Base-by-base conservation (phyloP, 1,140 invertebrate genomes). In the Campoletis sonorensis region DNA sequence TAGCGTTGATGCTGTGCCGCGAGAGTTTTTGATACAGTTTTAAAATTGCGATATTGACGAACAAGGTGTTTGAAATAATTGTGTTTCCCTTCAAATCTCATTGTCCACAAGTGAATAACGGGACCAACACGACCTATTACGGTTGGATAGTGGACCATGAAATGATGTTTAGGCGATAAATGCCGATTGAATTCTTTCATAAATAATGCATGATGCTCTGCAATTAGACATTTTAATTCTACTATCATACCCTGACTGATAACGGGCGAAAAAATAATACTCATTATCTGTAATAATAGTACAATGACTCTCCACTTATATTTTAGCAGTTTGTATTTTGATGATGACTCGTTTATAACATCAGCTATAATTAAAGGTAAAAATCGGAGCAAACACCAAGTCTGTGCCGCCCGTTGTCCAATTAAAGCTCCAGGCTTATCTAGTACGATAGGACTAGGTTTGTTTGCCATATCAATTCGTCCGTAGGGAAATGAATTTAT, bases 251-350 rank as follows among this genome's bases (percentile, higher is more conserved):
- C 79, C 40, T 54, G 13, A 13, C 21, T 33, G 72, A 87, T 75
- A 80, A 80, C 84, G 37, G 86, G 86, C 11, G 87, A 85, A 77
- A 88, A 88, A 27, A 88, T 79, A 33, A 88, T 83, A 82, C 86
- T 85, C 85, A 88, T 88, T 49, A 88, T 85, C 71, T 84, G 27
- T 26, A 88, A 68, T 58, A 86, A 80, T 67, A 77, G 40, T 26
- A 84, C 2, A 71, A 88, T 75, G 13, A 86, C 40, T 64, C 71
- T 64, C 16, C 85, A 88, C 83, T 30, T 86, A 33, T 51, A 67
- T 40, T 82, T 87, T 81, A 40, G 54, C 67, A 30, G 37, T 5
- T 72, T 26, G 33, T 72, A 45, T 8, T 45, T 4, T 37, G 37
- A 45, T 1, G 61, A 64, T 26, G 61, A 26, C 26, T 64, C 26